Evolutionary conservation across 2,113 vertebrate genomes (phyloP).

Genomic region (Hipposideros armiger): DNA sequence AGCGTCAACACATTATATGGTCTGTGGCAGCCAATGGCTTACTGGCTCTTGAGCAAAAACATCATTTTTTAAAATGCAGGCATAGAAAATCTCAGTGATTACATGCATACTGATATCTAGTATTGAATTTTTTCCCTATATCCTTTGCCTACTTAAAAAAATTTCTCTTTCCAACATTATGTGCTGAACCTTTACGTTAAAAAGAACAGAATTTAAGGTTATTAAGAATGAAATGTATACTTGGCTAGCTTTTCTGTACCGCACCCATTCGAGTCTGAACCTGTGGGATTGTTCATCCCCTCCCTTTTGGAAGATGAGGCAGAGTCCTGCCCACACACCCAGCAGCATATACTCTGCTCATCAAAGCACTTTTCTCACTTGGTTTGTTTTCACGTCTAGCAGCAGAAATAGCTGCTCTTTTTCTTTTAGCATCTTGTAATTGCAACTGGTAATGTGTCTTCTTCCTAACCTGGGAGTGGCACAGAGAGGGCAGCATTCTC

Average conservation of each 20-base stretch:
- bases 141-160: constrained; percentile 57
- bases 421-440: constrained; percentile 58
- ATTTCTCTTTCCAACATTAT: constrained; percentile 43
- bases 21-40: constrained; percentile 71
- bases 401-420: constrained; percentile 69
- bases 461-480: constrained; percentile 21
- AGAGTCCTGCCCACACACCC: constrained; percentile 16
- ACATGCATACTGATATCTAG: constrained; percentile 53
- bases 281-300: not conserved
- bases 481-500: not conserved
- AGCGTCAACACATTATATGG: constrained; percentile 69
- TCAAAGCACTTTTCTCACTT: constrained; percentile 26
- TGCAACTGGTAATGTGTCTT: constrained; percentile 33
- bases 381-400: constrained; percentile 67
- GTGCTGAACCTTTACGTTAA: constrained; percentile 44
- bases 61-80: constrained; percentile 69
- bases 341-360: not conserved
- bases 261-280: not conserved
- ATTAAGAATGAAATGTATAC: not conserved
- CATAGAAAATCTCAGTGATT: constrained; percentile 66
- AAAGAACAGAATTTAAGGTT: constrained; percentile 30
- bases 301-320: not conserved
- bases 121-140: constrained; percentile 26
- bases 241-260: not conserved
- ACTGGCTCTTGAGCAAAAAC: constrained; percentile 72